phyloP scores from a whole-genome alignment of 1,140 invertebrate species.

The Portunus trituberculatus region DNA sequence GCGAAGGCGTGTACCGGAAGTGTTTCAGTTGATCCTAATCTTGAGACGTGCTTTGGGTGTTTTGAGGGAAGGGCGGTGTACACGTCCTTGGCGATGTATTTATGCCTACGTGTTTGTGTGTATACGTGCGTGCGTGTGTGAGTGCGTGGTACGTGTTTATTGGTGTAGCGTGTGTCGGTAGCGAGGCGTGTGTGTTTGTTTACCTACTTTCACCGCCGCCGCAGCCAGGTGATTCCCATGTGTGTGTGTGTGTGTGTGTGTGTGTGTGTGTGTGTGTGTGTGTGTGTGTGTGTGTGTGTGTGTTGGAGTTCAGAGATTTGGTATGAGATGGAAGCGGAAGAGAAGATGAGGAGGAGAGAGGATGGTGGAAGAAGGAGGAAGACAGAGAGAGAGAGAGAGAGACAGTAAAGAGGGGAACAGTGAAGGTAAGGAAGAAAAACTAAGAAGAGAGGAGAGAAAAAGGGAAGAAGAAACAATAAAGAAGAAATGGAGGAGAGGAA shows the following conservation, averaged over 20 bases:
- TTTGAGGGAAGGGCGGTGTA: background rate
- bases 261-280: constrained; percentile 29
- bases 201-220: background rate
- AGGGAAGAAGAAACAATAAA: too few species aligned
- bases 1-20: too few species aligned
- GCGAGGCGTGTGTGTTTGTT: too few species aligned
- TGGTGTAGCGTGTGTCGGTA: background rate
- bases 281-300: background rate
- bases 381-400: background rate
- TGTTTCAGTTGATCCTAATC: too few species aligned
- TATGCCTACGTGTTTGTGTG: background rate
- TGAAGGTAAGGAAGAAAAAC: background rate
- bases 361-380: too few species aligned
- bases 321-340: background rate
- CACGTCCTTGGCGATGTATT: background rate
- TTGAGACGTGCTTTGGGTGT: too few species aligned
- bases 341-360: too few species aligned
- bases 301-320: background rate
- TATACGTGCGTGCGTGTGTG: background rate
- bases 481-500: too few species aligned
- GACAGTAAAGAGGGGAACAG: background rate
- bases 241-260: constrained; percentile 29
- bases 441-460: too few species aligned
- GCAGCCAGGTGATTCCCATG: background rate
- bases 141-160: background rate